phyloP scores from a whole-genome alignment of 1,140 invertebrate genomes.

The Drosophila takahashii region DNA sequence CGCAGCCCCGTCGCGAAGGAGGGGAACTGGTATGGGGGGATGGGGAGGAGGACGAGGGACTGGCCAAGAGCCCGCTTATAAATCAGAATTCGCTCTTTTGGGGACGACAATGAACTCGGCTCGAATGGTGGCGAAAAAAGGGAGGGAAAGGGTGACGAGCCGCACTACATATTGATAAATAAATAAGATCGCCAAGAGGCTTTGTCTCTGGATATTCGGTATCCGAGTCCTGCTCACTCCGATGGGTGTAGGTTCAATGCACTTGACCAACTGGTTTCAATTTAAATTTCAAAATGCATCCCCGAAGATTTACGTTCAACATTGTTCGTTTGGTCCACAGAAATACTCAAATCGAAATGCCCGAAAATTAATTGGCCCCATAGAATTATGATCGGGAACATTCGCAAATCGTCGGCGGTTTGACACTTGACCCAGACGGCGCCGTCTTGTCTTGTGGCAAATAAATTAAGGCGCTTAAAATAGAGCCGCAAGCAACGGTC shows the following conservation, averaged over 20 bases:
- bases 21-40: background rate
- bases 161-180: constrained; percentile 79
- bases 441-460: constrained; percentile 68
- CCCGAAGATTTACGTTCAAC: constrained; percentile 59
- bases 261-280: constrained; percentile 77
- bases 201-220: constrained; percentile 62
- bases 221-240: constrained; percentile 14
- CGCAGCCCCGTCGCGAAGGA: constrained; percentile 71
- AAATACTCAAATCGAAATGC: constrained; percentile 30
- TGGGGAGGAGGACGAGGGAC: constrained; percentile 1
- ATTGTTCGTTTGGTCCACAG: constrained; percentile 11
- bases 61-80: constrained; percentile 60
- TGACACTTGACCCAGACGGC: constrained; percentile 76
- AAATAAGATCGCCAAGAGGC: constrained; percentile 78
- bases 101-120: constrained; percentile 71
- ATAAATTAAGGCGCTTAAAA: constrained; percentile 74
- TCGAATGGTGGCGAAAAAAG: background rate
- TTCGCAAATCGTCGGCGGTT: constrained; percentile 37
- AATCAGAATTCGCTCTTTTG: constrained; percentile 77
- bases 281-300: constrained; percentile 71
- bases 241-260: constrained; percentile 58
- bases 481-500: constrained; percentile 41
- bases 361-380: constrained; percentile 53
- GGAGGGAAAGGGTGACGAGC: background rate
- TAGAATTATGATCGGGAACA: constrained; percentile 39